These are phyloP conservation scores for Rhabdophis nuchalis DNA, from an alignment of 2,797 vertebrate genomes.

Conservation along the genomic window DNA sequence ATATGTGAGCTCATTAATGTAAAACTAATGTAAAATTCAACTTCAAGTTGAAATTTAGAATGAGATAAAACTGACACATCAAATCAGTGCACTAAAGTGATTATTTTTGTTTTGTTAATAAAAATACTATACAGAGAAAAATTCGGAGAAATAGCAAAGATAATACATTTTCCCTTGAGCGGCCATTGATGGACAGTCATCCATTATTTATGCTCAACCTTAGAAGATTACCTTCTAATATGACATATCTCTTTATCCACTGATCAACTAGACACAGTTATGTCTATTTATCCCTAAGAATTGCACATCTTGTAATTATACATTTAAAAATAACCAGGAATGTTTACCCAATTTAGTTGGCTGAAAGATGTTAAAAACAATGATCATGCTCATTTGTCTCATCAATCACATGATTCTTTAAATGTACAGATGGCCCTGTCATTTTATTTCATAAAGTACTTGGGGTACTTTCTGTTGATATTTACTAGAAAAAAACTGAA, in stretches of 20 bases:
- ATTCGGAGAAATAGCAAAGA: not conserved
- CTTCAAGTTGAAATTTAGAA: not conserved
- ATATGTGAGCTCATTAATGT: not conserved
- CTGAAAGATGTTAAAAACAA: constrained; percentile 18
- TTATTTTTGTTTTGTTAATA: not conserved
- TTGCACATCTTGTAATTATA: constrained; percentile 17
- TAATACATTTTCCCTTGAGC: not conserved
- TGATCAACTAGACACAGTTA: not conserved
- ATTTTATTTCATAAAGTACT: not conserved
- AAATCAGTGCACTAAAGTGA: not conserved
- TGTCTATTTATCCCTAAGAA: not conserved
- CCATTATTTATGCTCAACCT: not conserved
- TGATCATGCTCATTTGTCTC: constrained; percentile 17
- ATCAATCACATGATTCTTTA: constrained; percentile 23
- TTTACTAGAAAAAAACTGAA: constrained; percentile 45
- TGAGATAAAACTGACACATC: not conserved
- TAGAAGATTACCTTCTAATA: constrained; percentile 18
- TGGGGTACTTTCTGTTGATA: constrained; percentile 36
- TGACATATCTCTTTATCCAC: not conserved
- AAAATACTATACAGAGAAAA: not conserved
- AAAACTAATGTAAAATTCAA: not conserved
- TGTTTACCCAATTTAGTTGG: constrained; percentile 7
- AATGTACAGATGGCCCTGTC: not conserved
- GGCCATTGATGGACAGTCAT: not conserved
- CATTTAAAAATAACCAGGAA: constrained; percentile 10